Base-by-base conservation (phyloP, 37 sponge, comb jelly and placozoan genomes). In the Tethya wilhelma region DNA sequence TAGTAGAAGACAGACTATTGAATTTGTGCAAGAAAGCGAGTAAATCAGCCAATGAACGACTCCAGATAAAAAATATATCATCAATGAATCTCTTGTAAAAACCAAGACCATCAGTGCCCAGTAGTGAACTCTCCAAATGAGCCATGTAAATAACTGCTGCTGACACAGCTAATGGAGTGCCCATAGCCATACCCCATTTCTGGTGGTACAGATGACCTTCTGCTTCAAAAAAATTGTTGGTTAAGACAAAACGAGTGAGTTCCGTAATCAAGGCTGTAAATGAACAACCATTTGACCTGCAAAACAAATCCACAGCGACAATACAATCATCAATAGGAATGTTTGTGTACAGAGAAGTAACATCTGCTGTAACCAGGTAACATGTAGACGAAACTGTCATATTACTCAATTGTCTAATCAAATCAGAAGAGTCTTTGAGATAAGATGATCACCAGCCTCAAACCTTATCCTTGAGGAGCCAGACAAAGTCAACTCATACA, bases 41-140 rank as follows among this genome's bases (percentile, higher is more conserved):
- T 49, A 49, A 49, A 14, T 49, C 53, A 14, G 14, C 14, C 14
- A 19, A 49, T 9, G 14, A 19, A 14, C 53, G 14, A 19, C 53
- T 14, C 53, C 53, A 49, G 53, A 49, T 49, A 49, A 49, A 49
- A 49, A 49, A 49, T 19, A 49, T 49, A 14, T 49, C 53, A 49
- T 49, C 53, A n/a, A 49, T 49, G 53, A 49, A 49, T 49, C 53
- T 49, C 53, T 14, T 49, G 53, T 49, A 49, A 49, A 49, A 49
- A 9, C 9, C 14, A 19, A 49, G 53, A 19, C 53, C 53, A 49
- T 49, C 14, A 19, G 53, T 49, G 14, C 14, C 14, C 14, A 49
- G 14, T 14, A 49, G 14, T 19, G 53, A 19, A 9, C 14, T 14
- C 14, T 49, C 53, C 14, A 49, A 49, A 19, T 14, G 9, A 49